phyloP scores from a whole-genome alignment of 2,888 invertebrate genomes.

The Andrena bicolor region DNA sequence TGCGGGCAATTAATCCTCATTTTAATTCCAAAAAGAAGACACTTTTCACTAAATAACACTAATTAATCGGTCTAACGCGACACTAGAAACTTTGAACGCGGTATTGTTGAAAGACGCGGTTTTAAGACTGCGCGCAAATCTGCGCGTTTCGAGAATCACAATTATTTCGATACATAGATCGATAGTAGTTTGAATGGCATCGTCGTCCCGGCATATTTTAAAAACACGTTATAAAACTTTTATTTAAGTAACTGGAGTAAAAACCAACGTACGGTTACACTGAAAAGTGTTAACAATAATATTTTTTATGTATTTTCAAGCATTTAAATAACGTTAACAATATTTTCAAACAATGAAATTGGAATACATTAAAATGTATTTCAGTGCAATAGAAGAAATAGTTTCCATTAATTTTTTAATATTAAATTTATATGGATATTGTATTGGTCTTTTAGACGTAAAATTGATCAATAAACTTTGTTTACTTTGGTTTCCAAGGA shows the following conservation, averaged over 20 bases:
- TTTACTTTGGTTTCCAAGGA: slow-evolving; percentile 47
- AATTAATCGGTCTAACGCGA: not conserved
- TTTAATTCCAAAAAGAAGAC: not conserved
- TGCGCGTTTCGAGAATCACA: slow-evolving; percentile 14
- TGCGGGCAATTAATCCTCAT: not conserved
- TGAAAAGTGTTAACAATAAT: not conserved
- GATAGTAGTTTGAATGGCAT: slow-evolving; percentile 25
- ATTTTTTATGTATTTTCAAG: not conserved
- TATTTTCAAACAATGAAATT: not conserved
- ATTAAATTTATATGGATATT: not conserved
- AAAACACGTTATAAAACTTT: not conserved
- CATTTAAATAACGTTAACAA: not conserved
- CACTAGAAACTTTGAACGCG: not conserved
- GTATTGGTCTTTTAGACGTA: slow-evolving; percentile 10
- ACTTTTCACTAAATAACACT: not conserved
- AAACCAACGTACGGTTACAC: no score
- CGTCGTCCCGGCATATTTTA: no score
- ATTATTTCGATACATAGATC: slow-evolving; percentile 35
- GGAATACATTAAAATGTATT: not conserved
- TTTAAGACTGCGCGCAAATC: not conserved
- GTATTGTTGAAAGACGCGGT: slow-evolving; percentile 8
- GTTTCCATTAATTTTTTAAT: not conserved
- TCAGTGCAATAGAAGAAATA: not conserved
- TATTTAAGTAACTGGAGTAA: no score
- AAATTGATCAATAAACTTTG: slow-evolving; percentile 33